Conservation (phyloP, 2,888 invertebrate genomes). For the Rhogogaster chlorosoma region DNA sequence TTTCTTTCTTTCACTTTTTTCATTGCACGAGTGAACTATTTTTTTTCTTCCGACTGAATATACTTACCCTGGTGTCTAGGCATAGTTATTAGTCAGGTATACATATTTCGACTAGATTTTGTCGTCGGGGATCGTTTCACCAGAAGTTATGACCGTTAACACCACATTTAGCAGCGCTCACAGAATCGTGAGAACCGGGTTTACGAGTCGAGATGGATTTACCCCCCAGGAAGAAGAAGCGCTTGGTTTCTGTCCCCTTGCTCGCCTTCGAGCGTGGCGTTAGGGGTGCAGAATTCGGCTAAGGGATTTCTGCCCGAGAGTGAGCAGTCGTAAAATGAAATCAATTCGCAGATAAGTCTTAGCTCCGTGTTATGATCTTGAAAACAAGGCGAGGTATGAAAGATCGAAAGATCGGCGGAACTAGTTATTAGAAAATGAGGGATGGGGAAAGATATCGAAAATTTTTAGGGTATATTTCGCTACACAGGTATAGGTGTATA, state of each 20-base stretch:
- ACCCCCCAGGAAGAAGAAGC: conserved; percentile 49
- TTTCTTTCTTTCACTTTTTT: not conserved
- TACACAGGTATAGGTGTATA: no score
- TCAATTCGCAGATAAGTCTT: conserved; percentile 59
- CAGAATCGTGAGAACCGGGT: conserved; percentile 57
- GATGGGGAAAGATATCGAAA: no score
- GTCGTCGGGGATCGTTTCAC: conserved; percentile 31
- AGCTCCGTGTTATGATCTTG: conserved; percentile 56
- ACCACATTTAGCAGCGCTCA: conserved; percentile 57
- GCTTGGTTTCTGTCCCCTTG: not conserved
- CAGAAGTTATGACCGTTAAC: conserved; percentile 58
- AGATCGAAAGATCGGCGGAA: conserved; percentile 13
- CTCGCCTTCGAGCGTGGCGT: not conserved
- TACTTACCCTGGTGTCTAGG: not conserved
- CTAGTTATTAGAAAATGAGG: not conserved
- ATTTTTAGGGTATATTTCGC: no score
- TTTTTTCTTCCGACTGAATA: not conserved
- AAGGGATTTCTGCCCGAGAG: conserved; percentile 30
- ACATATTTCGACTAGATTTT: conserved; percentile 24
- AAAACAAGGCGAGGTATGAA: conserved; percentile 52
- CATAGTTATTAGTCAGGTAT: no score
- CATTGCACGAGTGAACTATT: not conserved
- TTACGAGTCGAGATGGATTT: conserved; percentile 60
- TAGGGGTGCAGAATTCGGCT: not conserved
- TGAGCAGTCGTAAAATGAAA: conserved; percentile 64